Conservation (phyloP, 2,888 invertebrate species). For the Meiosimyza platycephala region DNA sequence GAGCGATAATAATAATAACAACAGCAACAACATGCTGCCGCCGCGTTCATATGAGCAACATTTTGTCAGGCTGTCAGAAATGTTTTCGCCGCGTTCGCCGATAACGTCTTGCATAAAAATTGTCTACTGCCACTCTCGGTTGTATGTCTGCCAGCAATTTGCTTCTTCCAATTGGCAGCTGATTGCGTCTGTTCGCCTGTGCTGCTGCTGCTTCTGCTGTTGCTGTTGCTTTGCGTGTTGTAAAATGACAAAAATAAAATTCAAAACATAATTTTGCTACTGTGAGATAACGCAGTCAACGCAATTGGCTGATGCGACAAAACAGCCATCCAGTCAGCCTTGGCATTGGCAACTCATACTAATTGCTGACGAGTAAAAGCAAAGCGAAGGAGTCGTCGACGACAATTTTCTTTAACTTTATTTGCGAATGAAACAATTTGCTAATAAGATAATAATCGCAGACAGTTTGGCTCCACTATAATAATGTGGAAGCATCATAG, state of each 20-base stretch:
- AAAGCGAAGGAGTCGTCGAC: background rate
- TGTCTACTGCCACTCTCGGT: conserved; percentile 7
- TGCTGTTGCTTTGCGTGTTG: background rate
- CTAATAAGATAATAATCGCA: conserved; percentile 60
- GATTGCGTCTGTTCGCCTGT: background rate
- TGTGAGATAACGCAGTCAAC: too few species aligned
- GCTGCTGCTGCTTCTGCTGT: too few species aligned
- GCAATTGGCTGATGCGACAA: too few species aligned
- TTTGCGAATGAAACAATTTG: conserved; percentile 28
- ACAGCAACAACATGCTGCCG: conserved; percentile 4
- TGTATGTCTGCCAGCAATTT: conserved; percentile 25
- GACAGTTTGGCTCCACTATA: conserved; percentile 57
- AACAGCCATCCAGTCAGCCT: background rate
- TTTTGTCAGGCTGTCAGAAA: conserved; percentile 44
- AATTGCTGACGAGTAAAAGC: conserved; percentile 12
- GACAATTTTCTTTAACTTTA: conserved; percentile 11
- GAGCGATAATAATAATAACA: background rate
- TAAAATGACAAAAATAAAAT: conserved; percentile 25
- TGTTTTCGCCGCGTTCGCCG: conserved; percentile 24
- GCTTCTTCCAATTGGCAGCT: conserved; percentile 20
- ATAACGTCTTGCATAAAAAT: conserved; percentile 32
- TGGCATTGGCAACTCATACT: conserved; percentile 2
- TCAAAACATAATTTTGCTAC: background rate
- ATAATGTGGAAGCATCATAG: conserved; percentile 16
- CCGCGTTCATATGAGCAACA: conserved; percentile 33